A percentile compares a stretch with the other conserved stretches of the same genome.
These are phyloP conservation scores for Callaeas wilsoni DNA, from an alignment of 2,113 vertebrate genomes.

Conservation along the genomic window DNA sequence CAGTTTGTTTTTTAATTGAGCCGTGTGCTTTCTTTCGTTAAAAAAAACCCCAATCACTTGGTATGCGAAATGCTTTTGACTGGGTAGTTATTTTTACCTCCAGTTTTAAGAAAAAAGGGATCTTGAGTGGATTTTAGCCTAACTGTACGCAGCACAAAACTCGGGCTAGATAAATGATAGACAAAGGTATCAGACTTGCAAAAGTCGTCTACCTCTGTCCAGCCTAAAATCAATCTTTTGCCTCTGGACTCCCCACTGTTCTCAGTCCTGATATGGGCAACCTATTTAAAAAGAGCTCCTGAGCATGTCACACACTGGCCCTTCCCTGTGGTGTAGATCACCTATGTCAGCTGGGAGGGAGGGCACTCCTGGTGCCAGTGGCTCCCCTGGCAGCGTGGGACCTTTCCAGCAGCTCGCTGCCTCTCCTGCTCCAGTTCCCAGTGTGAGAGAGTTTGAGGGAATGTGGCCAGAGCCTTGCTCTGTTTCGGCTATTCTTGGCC, in stretches of 20 bases:
- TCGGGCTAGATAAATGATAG: neutral
- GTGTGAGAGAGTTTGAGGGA: neutral
- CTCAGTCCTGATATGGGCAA: neutral
- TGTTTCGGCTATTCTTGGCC: conserved; percentile 18
- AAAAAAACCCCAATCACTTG: neutral
- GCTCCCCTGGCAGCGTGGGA: neutral
- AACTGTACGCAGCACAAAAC: neutral
- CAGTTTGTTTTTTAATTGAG: neutral
- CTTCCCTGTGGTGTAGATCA: neutral
- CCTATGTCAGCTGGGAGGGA: neutral
- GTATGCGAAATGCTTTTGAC: neutral
- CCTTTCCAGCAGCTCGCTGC: neutral
- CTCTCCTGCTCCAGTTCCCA: neutral
- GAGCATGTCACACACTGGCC: neutral
- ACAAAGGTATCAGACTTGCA: neutral
- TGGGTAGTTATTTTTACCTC: neutral
- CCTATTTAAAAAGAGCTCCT: neutral
- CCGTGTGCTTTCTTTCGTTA: neutral
- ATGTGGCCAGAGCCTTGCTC: neutral
- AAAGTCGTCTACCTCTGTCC: neutral
- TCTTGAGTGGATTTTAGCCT: neutral
- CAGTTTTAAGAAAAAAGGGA: neutral
- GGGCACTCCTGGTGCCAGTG: neutral
- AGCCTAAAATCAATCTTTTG: neutral
- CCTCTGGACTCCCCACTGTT: neutral